Conservation (phyloP, 2,888 invertebrate species). For the Cataglyphis livida region DNA sequence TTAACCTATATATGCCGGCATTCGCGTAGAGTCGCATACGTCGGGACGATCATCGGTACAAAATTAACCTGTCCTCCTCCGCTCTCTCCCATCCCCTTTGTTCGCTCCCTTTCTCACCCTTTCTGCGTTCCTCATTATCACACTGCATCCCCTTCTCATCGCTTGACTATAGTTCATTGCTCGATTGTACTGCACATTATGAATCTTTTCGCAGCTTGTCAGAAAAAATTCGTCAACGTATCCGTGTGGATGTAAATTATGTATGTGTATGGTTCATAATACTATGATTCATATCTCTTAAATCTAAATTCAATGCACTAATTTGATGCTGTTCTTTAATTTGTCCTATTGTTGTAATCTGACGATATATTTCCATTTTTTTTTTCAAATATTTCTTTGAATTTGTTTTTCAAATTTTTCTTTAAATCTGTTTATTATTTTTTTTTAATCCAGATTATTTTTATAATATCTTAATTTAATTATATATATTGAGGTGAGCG, state of each 20-base stretch:
- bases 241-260: background rate
- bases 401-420: background rate
- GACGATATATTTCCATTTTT: background rate
- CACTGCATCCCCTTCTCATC: conserved; percentile 12
- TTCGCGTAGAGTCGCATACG: conserved; percentile 64
- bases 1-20: conserved; percentile 74
- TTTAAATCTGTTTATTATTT: background rate
- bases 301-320: too few species aligned
- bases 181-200: background rate
- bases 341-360: background rate
- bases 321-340: background rate
- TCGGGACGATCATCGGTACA: conserved; percentile 66
- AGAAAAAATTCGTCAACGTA: conserved; percentile 20
- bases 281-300: background rate
- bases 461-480: background rate
- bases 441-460: background rate
- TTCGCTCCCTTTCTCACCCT: conserved; percentile 38
- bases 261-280: background rate
- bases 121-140: conserved; percentile 30
- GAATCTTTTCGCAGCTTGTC: conserved; percentile 18
- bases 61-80: conserved; percentile 66
- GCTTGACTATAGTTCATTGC: conserved; percentile 33
- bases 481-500: background rate
- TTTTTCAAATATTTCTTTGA: background rate
- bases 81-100: background rate